Conservation (phyloP, 1,140 invertebrate genomes). For the Leptinotarsa undecemlineata region DNA sequence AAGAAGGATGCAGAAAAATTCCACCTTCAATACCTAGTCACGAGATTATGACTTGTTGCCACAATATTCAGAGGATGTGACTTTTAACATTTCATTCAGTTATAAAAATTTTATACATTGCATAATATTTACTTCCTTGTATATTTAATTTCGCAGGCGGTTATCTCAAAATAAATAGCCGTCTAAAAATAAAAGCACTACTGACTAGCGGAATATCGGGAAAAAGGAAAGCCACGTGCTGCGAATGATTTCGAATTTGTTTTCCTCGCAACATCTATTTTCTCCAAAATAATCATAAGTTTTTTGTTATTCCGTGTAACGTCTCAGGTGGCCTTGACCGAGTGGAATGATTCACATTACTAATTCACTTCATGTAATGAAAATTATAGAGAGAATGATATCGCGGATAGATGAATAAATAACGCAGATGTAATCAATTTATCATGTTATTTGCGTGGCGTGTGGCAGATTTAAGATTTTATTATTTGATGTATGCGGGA, state of each 20-base stretch:
- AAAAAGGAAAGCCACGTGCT: neutral
- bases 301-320: neutral
- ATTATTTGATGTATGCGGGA: no score
- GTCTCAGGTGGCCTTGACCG: neutral
- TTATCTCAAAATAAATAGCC: conserved; percentile 6
- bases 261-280: neutral
- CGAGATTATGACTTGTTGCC: conserved; percentile 12
- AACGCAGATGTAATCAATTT: no score
- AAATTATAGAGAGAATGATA: neutral
- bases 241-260: neutral
- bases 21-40: conserved; percentile 14
- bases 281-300: neutral
- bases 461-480: no score
- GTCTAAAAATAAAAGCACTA: conserved; percentile 3
- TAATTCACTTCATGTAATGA: neutral
- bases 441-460: no score
- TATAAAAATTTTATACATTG: conserved; percentile 1
- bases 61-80: conserved; percentile 3
- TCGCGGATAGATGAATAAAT: neutral
- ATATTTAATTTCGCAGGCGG: conserved; percentile 1
- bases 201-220: neutral
- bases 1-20: conserved; percentile 23
- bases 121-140: conserved; percentile 13
- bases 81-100: neutral
- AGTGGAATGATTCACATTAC: neutral